Evolutionary conservation across 2,113 vertebrate genomes (phyloP).

Genomic region (Herpailurus yagouaroundi): DNA sequence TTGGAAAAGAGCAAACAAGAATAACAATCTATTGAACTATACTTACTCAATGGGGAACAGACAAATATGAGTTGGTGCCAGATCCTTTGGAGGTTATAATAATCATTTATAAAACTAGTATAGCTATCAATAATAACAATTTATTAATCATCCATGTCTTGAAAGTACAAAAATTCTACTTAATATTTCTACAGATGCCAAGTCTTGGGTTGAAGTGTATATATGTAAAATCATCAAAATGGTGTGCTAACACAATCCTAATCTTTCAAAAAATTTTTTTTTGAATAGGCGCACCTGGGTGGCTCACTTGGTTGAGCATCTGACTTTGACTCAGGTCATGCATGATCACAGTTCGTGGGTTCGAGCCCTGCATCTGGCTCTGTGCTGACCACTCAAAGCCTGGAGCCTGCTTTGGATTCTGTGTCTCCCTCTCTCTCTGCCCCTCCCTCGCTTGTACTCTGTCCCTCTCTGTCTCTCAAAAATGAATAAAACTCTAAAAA

Average conservation of each 20-base stretch:
- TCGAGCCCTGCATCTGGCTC: too few relatives aligned
- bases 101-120: constrained; percentile 35
- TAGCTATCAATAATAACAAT: constrained; percentile 25
- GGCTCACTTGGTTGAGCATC: too few relatives aligned
- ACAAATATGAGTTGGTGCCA: background rate
- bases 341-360: too few relatives aligned
- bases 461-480: too few relatives aligned
- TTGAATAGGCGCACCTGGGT: too few relatives aligned
- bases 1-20: constrained; percentile 58
- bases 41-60: constrained; percentile 35
- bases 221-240: background rate
- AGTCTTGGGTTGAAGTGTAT: constrained; percentile 3
- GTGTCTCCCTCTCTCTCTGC: too few relatives aligned
- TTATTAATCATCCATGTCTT: constrained; percentile 46
- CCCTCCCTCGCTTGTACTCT: too few relatives aligned
- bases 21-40: constrained; percentile 41
- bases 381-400: too few relatives aligned
- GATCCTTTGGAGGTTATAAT: background rate
- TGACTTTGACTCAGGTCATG: too few relatives aligned
- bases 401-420: too few relatives aligned
- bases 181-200: background rate
- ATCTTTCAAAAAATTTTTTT: too few relatives aligned
- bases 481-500: too few relatives aligned
- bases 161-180: background rate
- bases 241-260: background rate